Conservation (phyloP, 2,797 vertebrate species). For the Platyrinchus mystaceus region DNA sequence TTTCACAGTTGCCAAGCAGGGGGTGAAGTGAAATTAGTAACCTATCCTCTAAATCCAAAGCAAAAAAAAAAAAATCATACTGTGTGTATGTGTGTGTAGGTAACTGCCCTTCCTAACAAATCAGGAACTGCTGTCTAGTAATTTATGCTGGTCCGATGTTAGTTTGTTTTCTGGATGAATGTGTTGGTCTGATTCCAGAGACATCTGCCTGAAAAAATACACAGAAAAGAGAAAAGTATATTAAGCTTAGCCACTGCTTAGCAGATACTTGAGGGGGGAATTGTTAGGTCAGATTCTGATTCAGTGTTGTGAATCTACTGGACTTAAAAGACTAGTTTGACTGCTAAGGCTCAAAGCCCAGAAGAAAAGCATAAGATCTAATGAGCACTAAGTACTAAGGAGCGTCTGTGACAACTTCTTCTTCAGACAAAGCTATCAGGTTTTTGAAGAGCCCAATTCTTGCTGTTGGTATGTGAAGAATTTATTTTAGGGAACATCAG, state of each 20-base stretch:
- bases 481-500: background rate
- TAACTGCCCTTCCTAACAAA: background rate
- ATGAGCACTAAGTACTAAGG: background rate
- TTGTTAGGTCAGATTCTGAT: background rate
- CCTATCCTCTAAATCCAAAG: background rate
- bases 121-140: background rate
- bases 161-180: conserved; percentile 5
- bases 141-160: background rate
- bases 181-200: conserved; percentile 8
- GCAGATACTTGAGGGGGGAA: background rate
- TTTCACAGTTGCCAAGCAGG: background rate
- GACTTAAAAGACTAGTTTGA: background rate
- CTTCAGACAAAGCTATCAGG: background rate
- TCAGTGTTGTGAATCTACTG: background rate
- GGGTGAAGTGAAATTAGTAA: background rate
- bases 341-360: background rate
- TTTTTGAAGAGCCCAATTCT: background rate
- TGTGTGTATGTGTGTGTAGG: too few relatives aligned
- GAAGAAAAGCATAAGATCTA: background rate
- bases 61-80: background rate
- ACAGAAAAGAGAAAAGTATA: background rate
- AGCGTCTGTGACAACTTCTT: background rate
- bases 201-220: conserved; percentile 10
- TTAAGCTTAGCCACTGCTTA: background rate
- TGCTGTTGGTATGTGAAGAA: background rate